phyloP scores from a whole-genome alignment of 35 echinoderm and acorn worm genomes.

The Stichopus chloronotus region DNA sequence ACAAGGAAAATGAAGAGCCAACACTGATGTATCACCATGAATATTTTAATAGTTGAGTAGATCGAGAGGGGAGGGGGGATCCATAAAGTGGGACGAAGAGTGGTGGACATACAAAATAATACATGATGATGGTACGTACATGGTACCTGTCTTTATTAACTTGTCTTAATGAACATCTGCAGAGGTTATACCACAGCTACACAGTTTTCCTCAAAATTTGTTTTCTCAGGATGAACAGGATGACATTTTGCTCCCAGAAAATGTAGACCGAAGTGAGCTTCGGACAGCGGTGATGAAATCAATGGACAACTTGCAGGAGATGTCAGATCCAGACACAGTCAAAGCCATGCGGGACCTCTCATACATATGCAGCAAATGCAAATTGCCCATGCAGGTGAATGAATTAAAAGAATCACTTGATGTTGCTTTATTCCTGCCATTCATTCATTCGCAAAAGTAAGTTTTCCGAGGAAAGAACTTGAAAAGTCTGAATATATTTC shows the following conservation, averaged over 20 bases:
- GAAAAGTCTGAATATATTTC: no score
- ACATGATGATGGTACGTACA: no score
- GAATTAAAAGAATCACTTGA: neutral
- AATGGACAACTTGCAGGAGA: slow-evolving; percentile 51
- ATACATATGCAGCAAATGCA: slow-evolving; percentile 50
- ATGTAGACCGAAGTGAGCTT: slow-evolving; percentile 54
- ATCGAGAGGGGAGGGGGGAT: neutral
- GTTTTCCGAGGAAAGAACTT: no score
- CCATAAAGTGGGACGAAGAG: neutral
- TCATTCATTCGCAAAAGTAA: no score
- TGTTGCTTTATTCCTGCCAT: no score
- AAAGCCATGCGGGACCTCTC: slow-evolving; percentile 26
- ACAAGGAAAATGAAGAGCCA: no score
- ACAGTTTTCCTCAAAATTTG: neutral
- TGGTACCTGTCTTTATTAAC: no score
- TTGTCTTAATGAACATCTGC: no score
- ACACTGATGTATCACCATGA: neutral
- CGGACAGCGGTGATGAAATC: slow-evolving; percentile 48
- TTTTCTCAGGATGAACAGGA: neutral
- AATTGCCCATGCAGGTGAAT: slow-evolving; percentile 31
- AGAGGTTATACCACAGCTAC: no score
- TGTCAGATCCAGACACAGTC: slow-evolving; percentile 52
- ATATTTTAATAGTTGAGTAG: neutral
- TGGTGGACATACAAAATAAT: no score
- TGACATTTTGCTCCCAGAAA: slow-evolving; percentile 16